phyloP scores from a whole-genome alignment of 2,113 vertebrate genomes.

The Aspidoscelis tigris region DNA sequence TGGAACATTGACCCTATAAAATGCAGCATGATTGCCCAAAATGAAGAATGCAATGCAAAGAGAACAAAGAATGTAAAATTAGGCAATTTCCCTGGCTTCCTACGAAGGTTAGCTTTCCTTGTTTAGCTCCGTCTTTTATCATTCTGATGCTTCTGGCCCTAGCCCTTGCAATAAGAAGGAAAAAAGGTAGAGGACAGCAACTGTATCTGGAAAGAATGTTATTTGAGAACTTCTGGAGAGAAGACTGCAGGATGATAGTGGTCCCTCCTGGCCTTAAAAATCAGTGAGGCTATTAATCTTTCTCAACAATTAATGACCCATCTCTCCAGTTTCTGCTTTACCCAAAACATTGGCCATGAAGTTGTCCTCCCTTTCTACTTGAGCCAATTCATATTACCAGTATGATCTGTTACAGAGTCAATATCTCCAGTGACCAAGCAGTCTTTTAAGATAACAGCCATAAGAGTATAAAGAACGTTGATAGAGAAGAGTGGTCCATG shows the following conservation, averaged over 20 bases:
- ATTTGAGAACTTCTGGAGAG: background rate
- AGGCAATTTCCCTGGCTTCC: background rate
- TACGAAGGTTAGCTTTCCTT: background rate
- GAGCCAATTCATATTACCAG: background rate
- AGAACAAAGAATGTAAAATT: background rate
- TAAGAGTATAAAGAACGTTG: background rate
- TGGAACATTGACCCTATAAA: background rate
- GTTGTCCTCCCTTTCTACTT: background rate
- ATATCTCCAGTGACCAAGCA: background rate
- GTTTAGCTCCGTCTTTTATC: background rate
- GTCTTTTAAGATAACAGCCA: background rate
- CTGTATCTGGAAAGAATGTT: conserved; percentile 9
- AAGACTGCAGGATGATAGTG: background rate
- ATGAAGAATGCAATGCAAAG: background rate
- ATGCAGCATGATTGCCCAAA: background rate
- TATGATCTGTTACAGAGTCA: background rate
- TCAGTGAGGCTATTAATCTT: conserved; percentile 8
- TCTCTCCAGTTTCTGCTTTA: background rate
- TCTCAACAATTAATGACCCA: conserved; percentile 13
- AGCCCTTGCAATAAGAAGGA: background rate
- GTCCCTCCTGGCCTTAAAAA: conserved; percentile 17
- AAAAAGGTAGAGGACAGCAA: conserved; percentile 15
- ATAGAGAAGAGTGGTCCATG: background rate
- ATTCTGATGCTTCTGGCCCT: background rate
- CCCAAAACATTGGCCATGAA: background rate